Conservation (phyloP, 1,140 invertebrate genomes). For the Platyscapa corneri region DNA sequence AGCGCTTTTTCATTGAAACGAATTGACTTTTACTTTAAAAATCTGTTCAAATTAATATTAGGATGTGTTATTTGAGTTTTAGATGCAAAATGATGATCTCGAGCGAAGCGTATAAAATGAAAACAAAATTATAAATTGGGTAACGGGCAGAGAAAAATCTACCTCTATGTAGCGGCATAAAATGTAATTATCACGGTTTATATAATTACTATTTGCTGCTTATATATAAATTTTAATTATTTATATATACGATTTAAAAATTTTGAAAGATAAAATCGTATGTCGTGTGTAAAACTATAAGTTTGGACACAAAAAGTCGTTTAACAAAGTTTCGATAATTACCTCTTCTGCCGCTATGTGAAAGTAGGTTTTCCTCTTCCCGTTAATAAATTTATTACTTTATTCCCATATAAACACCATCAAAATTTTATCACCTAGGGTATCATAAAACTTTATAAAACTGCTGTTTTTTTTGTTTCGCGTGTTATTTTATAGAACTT, state of each 20-base stretch:
- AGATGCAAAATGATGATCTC: neutral
- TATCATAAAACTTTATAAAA: slow-evolving; percentile 20
- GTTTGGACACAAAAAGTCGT: neutral
- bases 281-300: neutral
- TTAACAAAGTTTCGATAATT: slow-evolving; percentile 12
- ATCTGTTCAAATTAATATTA: neutral
- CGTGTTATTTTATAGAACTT: neutral
- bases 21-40: too few relatives aligned
- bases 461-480: neutral
- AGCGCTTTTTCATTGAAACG: too few relatives aligned
- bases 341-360: neutral
- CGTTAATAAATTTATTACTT: slow-evolving; percentile 21
- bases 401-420: slow-evolving; percentile 17
- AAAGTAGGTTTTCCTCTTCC: slow-evolving; percentile 5
- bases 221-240: neutral
- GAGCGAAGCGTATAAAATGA: neutral
- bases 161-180: neutral
- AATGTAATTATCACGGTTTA: slow-evolving; percentile 15
- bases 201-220: neutral
- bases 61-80: neutral
- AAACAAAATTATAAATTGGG: slow-evolving; percentile 12
- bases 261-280: neutral
- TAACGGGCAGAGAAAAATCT: slow-evolving; percentile 14
- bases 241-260: neutral
- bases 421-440: slow-evolving; percentile 9